A percentile compares a stretch with the other conserved stretches of the same genome.
Evolutionary conservation across 2,113 vertebrate genomes (phyloP).

Genomic region (Pica pica): DNA sequence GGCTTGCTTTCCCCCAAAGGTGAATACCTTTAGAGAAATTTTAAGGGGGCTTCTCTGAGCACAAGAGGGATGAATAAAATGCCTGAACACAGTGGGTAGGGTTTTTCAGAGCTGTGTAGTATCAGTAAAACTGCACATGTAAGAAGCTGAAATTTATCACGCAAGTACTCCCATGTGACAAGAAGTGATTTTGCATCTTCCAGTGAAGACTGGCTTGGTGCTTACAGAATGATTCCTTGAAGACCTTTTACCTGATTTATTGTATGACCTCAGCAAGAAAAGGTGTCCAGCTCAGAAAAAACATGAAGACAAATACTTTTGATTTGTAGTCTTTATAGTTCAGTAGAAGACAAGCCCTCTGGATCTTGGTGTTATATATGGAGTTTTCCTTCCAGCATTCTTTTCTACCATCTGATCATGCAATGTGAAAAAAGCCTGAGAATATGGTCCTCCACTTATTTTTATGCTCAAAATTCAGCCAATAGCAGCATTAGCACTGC

Average conservation of each 20-base stretch:
- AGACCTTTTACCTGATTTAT: background rate
- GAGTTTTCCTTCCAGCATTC: background rate
- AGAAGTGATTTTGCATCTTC: background rate
- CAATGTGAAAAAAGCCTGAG: background rate
- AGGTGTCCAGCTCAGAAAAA: background rate
- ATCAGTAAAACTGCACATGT: background rate
- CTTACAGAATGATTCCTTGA: background rate
- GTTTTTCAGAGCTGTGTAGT: background rate
- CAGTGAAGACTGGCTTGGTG: background rate
- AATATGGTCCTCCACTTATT: background rate
- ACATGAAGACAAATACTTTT: background rate
- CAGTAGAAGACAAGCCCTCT: background rate
- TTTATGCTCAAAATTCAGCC: background rate
- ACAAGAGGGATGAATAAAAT: background rate
- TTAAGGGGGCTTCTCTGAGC: background rate
- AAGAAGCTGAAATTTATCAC: background rate
- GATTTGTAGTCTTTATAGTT: background rate
- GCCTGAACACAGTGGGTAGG: background rate
- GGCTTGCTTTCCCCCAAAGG: background rate
- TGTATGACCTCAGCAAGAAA: background rate
- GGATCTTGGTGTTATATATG: background rate
- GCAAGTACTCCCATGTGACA: background rate
- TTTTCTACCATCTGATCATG: background rate
- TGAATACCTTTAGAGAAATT: background rate
- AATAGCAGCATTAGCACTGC: background rate